Percentiles rank a stretch among this genome's conserved stretches.
These are phyloP conservation scores for Muscicapa comitata DNA, from an alignment of 2,797 vertebrate genomes.

Conservation along the genomic window DNA sequence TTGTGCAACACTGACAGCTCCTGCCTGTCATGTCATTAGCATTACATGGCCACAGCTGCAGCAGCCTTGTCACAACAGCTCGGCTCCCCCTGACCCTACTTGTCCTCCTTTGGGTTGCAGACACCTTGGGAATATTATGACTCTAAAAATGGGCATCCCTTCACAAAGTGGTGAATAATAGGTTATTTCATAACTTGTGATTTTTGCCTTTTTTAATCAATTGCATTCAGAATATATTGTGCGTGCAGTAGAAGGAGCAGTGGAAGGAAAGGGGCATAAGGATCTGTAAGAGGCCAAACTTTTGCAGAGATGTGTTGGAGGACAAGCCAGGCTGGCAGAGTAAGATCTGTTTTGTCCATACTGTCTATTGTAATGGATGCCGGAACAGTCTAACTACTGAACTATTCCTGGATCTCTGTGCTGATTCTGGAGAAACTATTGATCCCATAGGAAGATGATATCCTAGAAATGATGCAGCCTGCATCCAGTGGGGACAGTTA, in stretches of 20 bases:
- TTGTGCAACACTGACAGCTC: neutral
- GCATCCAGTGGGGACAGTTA: neutral
- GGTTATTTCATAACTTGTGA: neutral
- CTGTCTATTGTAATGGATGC: neutral
- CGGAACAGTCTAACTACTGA: neutral
- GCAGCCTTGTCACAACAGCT: neutral
- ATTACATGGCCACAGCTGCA: neutral
- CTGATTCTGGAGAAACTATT: neutral
- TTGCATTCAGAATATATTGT: neutral
- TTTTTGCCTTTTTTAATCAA: neutral
- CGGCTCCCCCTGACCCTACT: rapidly evolving
- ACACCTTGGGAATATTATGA: neutral
- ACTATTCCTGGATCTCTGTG: neutral
- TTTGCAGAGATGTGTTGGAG: neutral
- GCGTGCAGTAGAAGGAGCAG: neutral
- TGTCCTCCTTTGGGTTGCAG: neutral
- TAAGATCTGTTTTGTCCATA: neutral
- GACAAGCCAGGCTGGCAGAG: neutral
- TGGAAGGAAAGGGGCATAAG: neutral
- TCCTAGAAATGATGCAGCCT: neutral
- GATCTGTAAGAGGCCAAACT: neutral
- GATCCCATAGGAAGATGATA: neutral
- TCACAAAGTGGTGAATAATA: neutral
- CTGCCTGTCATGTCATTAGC: neutral
- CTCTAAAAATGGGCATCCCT: neutral